phyloP scores from a whole-genome alignment of 2,113 vertebrate species.

The Jaculus jaculus region DNA sequence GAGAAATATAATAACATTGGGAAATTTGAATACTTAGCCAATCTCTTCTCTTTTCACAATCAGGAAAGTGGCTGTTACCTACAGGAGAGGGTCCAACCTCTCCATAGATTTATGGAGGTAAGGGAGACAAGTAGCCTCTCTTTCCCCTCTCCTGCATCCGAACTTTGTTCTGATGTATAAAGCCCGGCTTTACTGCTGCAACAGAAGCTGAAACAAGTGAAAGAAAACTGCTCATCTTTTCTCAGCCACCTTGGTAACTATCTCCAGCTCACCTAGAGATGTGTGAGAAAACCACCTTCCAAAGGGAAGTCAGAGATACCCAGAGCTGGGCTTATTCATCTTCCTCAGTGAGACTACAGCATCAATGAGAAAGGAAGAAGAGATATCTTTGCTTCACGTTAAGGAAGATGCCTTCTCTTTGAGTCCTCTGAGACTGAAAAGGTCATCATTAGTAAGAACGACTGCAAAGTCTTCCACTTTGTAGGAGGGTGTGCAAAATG shows the following conservation, averaged over 20 bases:
- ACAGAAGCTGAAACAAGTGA: neutral
- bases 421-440: neutral
- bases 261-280: neutral
- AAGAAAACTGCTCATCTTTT: neutral
- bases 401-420: neutral
- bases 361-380: neutral
- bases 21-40: neutral
- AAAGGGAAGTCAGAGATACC: neutral
- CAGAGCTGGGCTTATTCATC: neutral
- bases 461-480: neutral
- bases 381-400: neutral
- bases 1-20: neutral
- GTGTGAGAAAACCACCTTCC: no score
- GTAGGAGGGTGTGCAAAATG: neutral
- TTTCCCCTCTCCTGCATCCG: neutral
- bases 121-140: neutral
- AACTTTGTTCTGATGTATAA: neutral
- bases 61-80: neutral
- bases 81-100: neutral
- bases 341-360: neutral
- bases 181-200: neutral
- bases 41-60: neutral
- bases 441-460: neutral
- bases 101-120: neutral
- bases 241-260: neutral